phyloP scores from a whole-genome alignment of 2,888 invertebrate genomes.

The Formica aserva region DNA sequence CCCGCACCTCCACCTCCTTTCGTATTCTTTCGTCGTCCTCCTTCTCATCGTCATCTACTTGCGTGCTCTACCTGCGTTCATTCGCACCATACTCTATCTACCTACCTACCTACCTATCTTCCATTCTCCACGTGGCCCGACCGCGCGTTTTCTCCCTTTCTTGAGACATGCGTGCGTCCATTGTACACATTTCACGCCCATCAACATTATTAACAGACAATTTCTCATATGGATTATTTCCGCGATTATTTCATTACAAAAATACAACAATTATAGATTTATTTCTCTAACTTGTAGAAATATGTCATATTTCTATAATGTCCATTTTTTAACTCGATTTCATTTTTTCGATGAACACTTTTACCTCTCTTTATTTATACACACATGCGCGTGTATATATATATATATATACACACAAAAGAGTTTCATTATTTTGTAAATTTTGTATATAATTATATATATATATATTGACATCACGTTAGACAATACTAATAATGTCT shows the following conservation, averaged over 20 bases:
- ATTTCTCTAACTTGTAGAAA: no score
- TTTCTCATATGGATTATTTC: background rate
- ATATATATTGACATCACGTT: background rate
- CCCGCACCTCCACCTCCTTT: conserved; percentile 77
- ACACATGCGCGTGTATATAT: no score
- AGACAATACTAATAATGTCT: background rate
- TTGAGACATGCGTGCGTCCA: conserved; percentile 36
- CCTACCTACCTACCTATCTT: conserved; percentile 29
- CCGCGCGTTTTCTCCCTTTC: conserved; percentile 74
- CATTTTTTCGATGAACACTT: background rate
- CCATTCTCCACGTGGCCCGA: conserved; percentile 70
- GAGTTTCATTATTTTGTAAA: background rate
- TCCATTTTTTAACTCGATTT: background rate
- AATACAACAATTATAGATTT: background rate
- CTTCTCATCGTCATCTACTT: conserved; percentile 49
- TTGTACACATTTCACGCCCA: conserved; percentile 24
- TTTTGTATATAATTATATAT: background rate
- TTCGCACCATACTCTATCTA: conserved; percentile 3
- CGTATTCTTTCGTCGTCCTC: conserved; percentile 75
- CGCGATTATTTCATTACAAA: background rate
- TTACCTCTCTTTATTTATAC: background rate
- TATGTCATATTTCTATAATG: background rate
- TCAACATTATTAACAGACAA: background rate
- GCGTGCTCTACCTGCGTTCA: conserved; percentile 40
- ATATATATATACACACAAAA: background rate